Evolutionary conservation across 2,888 invertebrate species (phyloP).

Genomic region (Limnephilus lunatus): DNA sequence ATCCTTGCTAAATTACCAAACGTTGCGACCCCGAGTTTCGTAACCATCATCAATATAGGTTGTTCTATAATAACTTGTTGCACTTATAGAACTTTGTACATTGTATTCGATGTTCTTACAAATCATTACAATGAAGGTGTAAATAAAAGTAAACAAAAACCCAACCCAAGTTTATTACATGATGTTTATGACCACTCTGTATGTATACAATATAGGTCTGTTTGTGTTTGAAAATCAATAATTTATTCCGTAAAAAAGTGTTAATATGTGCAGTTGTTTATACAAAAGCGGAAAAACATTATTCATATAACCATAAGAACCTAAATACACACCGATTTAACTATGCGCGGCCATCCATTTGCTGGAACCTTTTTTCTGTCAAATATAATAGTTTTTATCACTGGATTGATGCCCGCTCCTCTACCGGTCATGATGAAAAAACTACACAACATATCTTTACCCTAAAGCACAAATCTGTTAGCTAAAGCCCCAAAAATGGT

Average conservation of each 20-base stretch:
- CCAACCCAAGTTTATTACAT: too few relatives aligned
- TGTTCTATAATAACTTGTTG: too few relatives aligned
- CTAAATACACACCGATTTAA: not conserved
- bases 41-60: too few relatives aligned
- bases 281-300: not conserved
- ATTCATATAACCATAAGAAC: not conserved
- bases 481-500: too few relatives aligned
- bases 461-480: not conserved
- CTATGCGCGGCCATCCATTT: not conserved
- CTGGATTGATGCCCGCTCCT: not conserved
- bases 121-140: too few relatives aligned
- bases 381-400: not conserved
- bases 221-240: not conserved
- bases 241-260: not conserved
- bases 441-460: not conserved
- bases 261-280: not conserved
- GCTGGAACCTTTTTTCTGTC: not conserved
- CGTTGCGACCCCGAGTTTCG: too few relatives aligned
- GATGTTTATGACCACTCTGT: not conserved
- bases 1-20: too few relatives aligned
- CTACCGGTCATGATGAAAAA: not conserved
- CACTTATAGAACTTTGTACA: too few relatives aligned
- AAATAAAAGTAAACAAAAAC: too few relatives aligned
- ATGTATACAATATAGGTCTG: not conserved
- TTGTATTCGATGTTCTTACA: too few relatives aligned